These are phyloP conservation scores for Gobio occitaniae DNA, from an alignment of 2,797 vertebrate genomes.

Conservation along the genomic window DNA sequence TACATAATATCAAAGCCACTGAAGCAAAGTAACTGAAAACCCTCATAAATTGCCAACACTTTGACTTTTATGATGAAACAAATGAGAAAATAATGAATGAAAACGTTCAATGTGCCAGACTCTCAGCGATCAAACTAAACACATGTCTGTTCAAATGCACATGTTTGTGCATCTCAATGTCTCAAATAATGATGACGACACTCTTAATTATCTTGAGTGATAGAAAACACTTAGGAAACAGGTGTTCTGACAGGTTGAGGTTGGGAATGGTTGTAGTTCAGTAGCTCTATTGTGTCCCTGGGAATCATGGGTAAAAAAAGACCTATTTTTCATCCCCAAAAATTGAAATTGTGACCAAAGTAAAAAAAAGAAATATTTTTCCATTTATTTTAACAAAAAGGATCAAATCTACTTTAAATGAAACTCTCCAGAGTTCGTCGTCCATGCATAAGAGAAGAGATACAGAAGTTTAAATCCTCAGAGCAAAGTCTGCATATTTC, in stretches of 20 bases:
- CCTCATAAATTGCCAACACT: constrained; percentile 25
- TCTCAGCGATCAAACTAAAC: neutral
- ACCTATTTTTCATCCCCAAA: neutral
- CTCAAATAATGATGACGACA: neutral
- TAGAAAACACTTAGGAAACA: neutral
- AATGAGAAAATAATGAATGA: neutral
- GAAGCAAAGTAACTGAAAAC: constrained; percentile 10
- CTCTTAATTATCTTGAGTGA: neutral
- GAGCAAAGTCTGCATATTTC: constrained; percentile 5
- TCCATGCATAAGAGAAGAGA: neutral
- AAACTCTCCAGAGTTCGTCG: neutral
- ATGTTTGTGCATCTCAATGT: neutral
- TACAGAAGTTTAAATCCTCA: neutral
- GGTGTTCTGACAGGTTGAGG: neutral
- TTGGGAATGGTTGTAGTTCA: neutral
- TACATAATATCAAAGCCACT: constrained; percentile 41
- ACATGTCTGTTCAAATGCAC: no score
- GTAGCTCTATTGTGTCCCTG: neutral
- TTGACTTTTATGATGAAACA: constrained; percentile 28
- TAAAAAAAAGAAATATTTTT: neutral
- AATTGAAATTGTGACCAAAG: neutral
- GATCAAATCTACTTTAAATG: neutral
- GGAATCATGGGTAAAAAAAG: constrained; percentile 3
- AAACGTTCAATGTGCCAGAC: neutral
- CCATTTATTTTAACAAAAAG: neutral